Base-by-base conservation (phyloP, 2,797 vertebrate genomes). In the Spheniscus humboldti region DNA sequence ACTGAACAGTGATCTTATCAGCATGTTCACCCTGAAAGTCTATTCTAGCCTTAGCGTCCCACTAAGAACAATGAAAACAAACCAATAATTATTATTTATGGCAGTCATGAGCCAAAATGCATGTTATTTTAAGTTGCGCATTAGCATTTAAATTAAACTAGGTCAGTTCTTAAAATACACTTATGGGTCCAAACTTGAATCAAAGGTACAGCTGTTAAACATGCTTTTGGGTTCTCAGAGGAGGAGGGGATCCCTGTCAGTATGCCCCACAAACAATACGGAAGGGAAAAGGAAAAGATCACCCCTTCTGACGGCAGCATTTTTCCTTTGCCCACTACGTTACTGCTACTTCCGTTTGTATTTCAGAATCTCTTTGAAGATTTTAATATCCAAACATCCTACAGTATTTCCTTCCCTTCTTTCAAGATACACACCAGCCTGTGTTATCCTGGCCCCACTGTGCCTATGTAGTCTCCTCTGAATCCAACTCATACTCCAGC, bases 101-200 rank as follows among this genome's bases (percentile, higher is more conserved):
- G 16, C 24, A 76, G 35, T 48, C 39, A 87, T 73, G 31, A 94
- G 33, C 20, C 25, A 92, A 94, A 92, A 76, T 43, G 8, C 6
- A 39, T 52, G 27, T 28, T 14, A 78, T 93, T 92, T 90, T 73
- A 89, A 56, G n/a, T 63, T 87, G 24, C 31, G 50, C 3, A 48
- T 91, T 89, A 77, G 11, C 74, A 63, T 86, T 96, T 92, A 91
- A 87, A 69, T 94, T 89, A 82, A 93, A 93, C 41, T 35, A 59
- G 25, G 56, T 92, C 10, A 39, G 60, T 85, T 93, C 53, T 79
- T 63, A 23, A 85, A 77, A 74, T 48, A 35, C 24, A 45, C 16
- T 45, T 75, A 43, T 30, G 39, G 33, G 18, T 16, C 18, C n/a
- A 86, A 83, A 84, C 35, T 55, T 64, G 22, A 92, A 47, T 18